Evolutionary conservation across 2,113 vertebrate species (phyloP), one percentile per base, ranked within the genome.

Genomic region (Sturnus vulgaris): DNA sequence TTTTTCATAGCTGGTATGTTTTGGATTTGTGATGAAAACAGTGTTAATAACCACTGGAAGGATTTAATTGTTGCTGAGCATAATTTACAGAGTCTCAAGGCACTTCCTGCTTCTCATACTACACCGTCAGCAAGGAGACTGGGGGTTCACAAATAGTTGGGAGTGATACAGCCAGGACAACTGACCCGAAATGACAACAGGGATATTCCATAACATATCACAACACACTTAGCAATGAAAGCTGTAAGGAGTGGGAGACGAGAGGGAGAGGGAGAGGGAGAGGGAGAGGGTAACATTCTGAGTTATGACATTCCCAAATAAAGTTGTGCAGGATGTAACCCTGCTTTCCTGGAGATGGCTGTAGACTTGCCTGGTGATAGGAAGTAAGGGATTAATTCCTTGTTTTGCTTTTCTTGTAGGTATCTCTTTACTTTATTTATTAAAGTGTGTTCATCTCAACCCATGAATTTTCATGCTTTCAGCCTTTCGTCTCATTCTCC

Each of bases 101-200:
- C 13, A 22, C 20, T 68, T 68, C 44, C 17, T 78, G 12, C 13
- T 40, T 28, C 44, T 64, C 10, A 53, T 5, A 44, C 12, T 15
- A 10, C 4, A n/a, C 16, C 19, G 8, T 13, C 27, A 55, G 9
- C 0, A 0, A 39, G 19, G 12, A 49, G 27, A 13, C 12, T 42
- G 8, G 8, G 5, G 2, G 4, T 53, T 28, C 17, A 47, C 9
- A 70, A 47, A 47, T 25, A 40, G 13, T 12, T 66, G 21, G 35
- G n/a, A 68, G 10, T 17, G 16, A 59, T 19, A 24, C 24, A 49
- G 24, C 12, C 28, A 10, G 35, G 25, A 30, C 20, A 76, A 35
- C 17, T 42, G 44, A 42, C 5, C 24, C 12, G 28, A 57, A 30
- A 21, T 65, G 19, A 59, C 13, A 49, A 31, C 71, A 31, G 11